Base-by-base conservation (phyloP, 2,888 invertebrate species). In the Eristalis pertinax region DNA sequence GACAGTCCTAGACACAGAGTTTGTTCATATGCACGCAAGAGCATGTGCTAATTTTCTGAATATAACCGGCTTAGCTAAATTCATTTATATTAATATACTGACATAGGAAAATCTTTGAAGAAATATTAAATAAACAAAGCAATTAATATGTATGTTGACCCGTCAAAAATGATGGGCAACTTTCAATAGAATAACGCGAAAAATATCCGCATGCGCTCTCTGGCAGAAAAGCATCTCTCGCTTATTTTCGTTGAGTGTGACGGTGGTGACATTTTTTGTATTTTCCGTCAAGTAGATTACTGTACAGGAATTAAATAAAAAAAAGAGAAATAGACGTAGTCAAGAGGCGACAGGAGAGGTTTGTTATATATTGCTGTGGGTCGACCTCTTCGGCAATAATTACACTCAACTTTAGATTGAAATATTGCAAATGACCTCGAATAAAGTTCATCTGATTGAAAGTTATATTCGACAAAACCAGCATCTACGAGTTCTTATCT, bases 371-470 rank as follows among this genome's bases (percentile, higher is more conserved):
- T 78, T 58, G 73, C 73, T 65, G 43, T 65, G 74, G 65, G 68
- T 74, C 73, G 69, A 64, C 77, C 73, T 77, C 50, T 32, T 74
- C 65, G 7, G 41, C n/a, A 70, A 82, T 43, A 82, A 78, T 78
- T 75, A 78, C 74, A 70, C 41, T 78, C 72, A 75, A 75, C 78
- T 79, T 86, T 70, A 78, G 35, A 70, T 77, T 77, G 70, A 86
- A 82, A 86, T 82, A 86, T 78, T 82, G 86, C 74, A 82, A 82
- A 77, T 81, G 82, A 77, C 85, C 75, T 81, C 76, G 63, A 72
- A 85, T 82, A 82, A 82, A 82, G 85, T 77, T 85, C 74, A 74
- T 82, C 73, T 86, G 85, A 81, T 81, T 81, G 85, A 86, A 78
- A 86, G 77, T 74, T 74, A 43, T 78, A 78, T 75, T 70, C 56